These are phyloP conservation scores for Microtus richardsoni DNA, from an alignment of 2,113 vertebrate genomes.

Conservation along the genomic window DNA sequence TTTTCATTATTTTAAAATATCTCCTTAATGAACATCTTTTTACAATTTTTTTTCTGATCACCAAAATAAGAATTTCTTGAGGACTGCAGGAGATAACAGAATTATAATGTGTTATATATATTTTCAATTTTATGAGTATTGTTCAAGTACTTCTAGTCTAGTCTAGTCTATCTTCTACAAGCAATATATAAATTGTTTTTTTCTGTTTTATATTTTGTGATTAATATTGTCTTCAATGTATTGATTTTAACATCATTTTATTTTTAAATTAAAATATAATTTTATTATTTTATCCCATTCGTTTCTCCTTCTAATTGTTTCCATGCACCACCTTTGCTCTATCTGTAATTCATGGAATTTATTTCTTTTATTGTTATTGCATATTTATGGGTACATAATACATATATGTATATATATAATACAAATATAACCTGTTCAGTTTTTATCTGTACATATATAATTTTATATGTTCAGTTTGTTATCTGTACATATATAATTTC, in stretches of 20 bases:
- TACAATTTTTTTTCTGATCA: neutral
- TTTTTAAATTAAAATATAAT: neutral
- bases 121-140: constrained; percentile 43
- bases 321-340: neutral
- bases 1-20: constrained; percentile 11
- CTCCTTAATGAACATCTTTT: neutral
- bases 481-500: neutral
- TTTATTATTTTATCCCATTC: neutral
- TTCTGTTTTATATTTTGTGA: neutral
- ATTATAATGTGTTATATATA: neutral
- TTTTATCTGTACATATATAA: neutral
- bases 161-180: neutral
- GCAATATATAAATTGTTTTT: neutral
- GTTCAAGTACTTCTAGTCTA: neutral
- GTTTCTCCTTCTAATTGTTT: neutral
- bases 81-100: neutral
- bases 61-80: constrained; percentile 7
- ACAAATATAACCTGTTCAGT: neutral
- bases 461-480: too few species aligned
- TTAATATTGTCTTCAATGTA: neutral
- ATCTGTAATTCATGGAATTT: neutral
- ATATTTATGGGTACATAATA: neutral
- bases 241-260: neutral
- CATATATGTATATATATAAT: neutral
- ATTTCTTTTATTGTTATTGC: neutral